Evolutionary conservation across 2,113 vertebrate genomes (phyloP).

Genomic region (Vireo altiloquus): DNA sequence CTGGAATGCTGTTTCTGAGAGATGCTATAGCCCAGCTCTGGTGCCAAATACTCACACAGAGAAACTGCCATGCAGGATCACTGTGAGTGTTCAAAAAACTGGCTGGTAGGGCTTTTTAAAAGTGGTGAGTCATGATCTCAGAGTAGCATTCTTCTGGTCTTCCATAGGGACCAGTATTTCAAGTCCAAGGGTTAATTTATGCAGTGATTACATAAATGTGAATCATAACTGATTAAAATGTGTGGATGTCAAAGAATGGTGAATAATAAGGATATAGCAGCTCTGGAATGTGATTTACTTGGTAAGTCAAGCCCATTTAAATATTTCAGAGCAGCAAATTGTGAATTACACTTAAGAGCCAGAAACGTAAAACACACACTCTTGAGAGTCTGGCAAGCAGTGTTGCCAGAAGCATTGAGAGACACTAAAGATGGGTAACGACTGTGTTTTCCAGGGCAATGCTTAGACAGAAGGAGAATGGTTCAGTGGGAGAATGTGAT

Average conservation of each 20-base stretch:
- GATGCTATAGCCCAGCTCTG: background rate
- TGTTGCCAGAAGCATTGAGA: accelerated
- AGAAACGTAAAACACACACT: background rate
- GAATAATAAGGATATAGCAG: background rate
- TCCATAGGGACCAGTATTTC: background rate
- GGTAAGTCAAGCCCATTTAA: background rate
- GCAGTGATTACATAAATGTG: background rate
- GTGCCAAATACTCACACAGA: background rate
- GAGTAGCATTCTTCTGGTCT: background rate
- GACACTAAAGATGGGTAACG: background rate
- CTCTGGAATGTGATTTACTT: background rate
- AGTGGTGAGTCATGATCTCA: background rate
- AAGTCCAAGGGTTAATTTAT: background rate
- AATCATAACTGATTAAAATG: background rate
- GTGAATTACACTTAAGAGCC: background rate
- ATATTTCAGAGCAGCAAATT: background rate
- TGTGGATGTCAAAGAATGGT: background rate
- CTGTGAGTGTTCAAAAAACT: accelerated
- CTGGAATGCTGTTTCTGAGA: background rate
- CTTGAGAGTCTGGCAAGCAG: background rate
- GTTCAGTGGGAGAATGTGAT: background rate
- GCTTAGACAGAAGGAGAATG: background rate
- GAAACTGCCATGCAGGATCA: background rate
- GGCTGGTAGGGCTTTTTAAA: background rate
- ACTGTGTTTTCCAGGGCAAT: background rate